Evolutionary conservation across 2,113 vertebrate genomes (phyloP), one percentile per base, ranked within the genome.

Genomic region (Atherinomorus stipes): DNA sequence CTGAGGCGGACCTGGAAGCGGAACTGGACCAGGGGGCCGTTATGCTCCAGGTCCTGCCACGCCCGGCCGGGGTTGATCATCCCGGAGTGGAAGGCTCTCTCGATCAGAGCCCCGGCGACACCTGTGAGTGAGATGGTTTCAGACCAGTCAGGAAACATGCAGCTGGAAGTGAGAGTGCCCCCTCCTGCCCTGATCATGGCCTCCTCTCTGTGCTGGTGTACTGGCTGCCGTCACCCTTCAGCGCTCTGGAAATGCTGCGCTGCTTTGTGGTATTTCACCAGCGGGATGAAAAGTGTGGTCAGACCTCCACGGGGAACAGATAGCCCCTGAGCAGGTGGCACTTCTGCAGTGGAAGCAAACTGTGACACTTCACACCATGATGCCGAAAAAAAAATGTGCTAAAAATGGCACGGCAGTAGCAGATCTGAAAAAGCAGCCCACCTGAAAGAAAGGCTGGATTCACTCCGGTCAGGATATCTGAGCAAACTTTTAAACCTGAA

Each of bases 1-100:
- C 90, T 92, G 56, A 98, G 95, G 0, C 97, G 94, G 65, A 98
- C 95, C 77, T 96, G 96, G 59, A 95, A 96, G 83, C 95, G 94
- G 6, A 98, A 96, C 89, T 96, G 95, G 11, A 94, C 95, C 7
- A 93, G 92, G 0, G 92, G 92, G 0, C 96, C 93, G 0, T 95
- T 94, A 57, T 97, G 96, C 23, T 95, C 95, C 82, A 96, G 78
- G 0, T 83, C 91, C 84, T 96, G 96, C 97, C 97, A 98, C 85
- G 95, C 95, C 0, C 92, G 92, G 76, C 94, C 92, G 1, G 96
- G 97, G 62, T 96, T 96, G 83, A 98, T 97, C 96, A 97, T 98
- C 23, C 96, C 97, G 0, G 96, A 97, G 84, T 96, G 94, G 93
- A 95, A 93, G 0, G 95, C 95, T 78, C 93, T 96, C 84, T 97